phyloP scores from a whole-genome alignment of 2,888 invertebrate genomes.

The Griposia aprilina region DNA sequence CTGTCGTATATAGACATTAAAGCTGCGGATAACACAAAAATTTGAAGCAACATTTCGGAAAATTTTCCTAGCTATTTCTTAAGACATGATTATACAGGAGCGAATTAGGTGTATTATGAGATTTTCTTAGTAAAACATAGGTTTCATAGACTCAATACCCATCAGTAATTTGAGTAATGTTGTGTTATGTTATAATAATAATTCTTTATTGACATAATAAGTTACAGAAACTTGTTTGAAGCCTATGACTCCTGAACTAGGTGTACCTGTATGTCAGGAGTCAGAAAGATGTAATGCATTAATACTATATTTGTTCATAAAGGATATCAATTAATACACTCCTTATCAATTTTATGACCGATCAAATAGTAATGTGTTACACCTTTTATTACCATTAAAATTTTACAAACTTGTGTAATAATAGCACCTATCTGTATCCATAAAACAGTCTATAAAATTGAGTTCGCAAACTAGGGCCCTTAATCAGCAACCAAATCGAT shows the following conservation, averaged over 20 bases:
- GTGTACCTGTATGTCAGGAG: too few relatives aligned
- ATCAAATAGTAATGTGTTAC: constrained; percentile 19
- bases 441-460: constrained; percentile 39
- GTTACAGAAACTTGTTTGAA: too few relatives aligned
- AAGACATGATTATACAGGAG: constrained; percentile 33
- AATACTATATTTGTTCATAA: constrained; percentile 1
- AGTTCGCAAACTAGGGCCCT: constrained; percentile 18
- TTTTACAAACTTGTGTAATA: constrained; percentile 31
- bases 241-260: too few relatives aligned
- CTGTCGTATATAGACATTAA: background rate
- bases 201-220: too few relatives aligned
- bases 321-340: constrained; percentile 14
- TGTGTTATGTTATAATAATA: too few relatives aligned
- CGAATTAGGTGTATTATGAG: background rate
- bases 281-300: background rate
- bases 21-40: background rate
- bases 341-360: constrained; percentile 27
- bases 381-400: constrained; percentile 28
- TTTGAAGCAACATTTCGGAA: background rate
- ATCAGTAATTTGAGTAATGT: background rate
- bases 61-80: background rate
- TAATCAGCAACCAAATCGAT: constrained; percentile 15
- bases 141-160: background rate
- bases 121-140: background rate
- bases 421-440: background rate